These are phyloP conservation scores for Dusona sp. DNA, from an alignment of 2,888 invertebrate species.

Conservation along the genomic window DNA sequence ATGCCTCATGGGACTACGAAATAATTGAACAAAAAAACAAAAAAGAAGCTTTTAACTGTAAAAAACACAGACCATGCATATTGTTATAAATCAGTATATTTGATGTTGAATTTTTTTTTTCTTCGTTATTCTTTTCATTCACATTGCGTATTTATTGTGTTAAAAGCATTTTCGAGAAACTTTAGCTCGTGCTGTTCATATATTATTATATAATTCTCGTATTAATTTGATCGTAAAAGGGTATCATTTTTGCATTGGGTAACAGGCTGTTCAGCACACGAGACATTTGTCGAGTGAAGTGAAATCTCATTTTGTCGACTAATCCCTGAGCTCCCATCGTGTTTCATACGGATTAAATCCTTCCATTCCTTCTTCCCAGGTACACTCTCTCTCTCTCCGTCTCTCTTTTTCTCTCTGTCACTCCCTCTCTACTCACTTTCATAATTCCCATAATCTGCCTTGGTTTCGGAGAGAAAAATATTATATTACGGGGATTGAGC, in stretches of 20 bases:
- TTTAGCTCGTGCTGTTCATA: not conserved
- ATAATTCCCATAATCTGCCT: conserved; percentile 78
- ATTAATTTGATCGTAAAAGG: conserved; percentile 3
- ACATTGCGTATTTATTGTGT: not conserved
- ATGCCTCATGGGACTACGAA: not conserved
- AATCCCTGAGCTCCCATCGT: conserved; percentile 77
- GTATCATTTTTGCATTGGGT: conserved; percentile 31
- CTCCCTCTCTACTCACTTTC: conserved; percentile 54
- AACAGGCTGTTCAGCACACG: conserved; percentile 57
- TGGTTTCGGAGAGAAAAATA: conserved; percentile 74
- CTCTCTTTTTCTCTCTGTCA: not conserved
- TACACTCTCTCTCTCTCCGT: not conserved
- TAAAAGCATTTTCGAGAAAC: not conserved
- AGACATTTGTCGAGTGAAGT: conserved; percentile 71
- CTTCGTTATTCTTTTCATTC: not conserved
- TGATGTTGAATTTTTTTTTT: not conserved
- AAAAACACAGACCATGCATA: not conserved
- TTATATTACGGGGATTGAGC: conserved; percentile 68
- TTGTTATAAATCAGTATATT: not conserved
- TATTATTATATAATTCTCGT: not conserved
- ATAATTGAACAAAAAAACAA: not conserved
- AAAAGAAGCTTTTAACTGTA: not conserved
- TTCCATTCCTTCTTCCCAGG: conserved; percentile 64
- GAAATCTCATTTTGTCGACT: conserved; percentile 75
- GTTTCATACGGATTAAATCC: conserved; percentile 79